phyloP scores from a whole-genome alignment of 2,888 invertebrate genomes.

The Dicyrtomina minuta region DNA sequence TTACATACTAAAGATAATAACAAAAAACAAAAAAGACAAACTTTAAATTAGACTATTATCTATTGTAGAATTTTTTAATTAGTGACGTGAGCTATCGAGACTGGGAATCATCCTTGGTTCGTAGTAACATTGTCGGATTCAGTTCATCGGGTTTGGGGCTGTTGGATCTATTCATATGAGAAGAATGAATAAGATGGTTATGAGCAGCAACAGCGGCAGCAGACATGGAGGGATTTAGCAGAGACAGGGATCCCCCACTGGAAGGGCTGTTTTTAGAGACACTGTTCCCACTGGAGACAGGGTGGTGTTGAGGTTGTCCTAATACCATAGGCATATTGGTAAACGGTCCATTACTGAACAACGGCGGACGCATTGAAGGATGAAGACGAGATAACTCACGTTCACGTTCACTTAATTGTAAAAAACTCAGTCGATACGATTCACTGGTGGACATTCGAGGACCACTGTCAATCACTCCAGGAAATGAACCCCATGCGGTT shows the following conservation, averaged over 20 bases:
- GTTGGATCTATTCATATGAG: slow-evolving; percentile 52
- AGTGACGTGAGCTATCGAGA: slow-evolving; percentile 41
- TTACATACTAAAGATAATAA: too few relatives aligned
- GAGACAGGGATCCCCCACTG: slow-evolving; percentile 40
- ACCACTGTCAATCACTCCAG: slow-evolving; percentile 39
- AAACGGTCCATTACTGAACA: slow-evolving; percentile 43
- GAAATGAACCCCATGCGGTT: slow-evolving; percentile 53
- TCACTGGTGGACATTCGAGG: slow-evolving; percentile 40
- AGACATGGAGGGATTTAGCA: slow-evolving; percentile 43
- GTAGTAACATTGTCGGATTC: slow-evolving; percentile 22
- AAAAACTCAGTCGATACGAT: slow-evolving; percentile 46
- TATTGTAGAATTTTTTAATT: too few relatives aligned
- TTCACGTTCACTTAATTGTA: slow-evolving; percentile 50
- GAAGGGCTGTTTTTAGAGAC: slow-evolving; percentile 36
- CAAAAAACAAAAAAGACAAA: too few relatives aligned
- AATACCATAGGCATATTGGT: slow-evolving; percentile 36
- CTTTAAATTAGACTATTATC: too few relatives aligned
- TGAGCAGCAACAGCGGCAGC: slow-evolving; percentile 37
- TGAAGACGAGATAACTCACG: slow-evolving; percentile 42
- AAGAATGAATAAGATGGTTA: slow-evolving; percentile 46
- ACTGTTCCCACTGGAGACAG: slow-evolving; percentile 33
- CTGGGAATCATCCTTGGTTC: slow-evolving; percentile 42
- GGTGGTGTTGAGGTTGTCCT: slow-evolving; percentile 29
- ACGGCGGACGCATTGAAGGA: slow-evolving; percentile 37
- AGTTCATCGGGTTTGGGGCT: slow-evolving; percentile 41